Evolutionary conservation across 2,797 vertebrate genomes (phyloP), one percentile per base, ranked within the genome.

Genomic region (Ctenopoma multispine): DNA sequence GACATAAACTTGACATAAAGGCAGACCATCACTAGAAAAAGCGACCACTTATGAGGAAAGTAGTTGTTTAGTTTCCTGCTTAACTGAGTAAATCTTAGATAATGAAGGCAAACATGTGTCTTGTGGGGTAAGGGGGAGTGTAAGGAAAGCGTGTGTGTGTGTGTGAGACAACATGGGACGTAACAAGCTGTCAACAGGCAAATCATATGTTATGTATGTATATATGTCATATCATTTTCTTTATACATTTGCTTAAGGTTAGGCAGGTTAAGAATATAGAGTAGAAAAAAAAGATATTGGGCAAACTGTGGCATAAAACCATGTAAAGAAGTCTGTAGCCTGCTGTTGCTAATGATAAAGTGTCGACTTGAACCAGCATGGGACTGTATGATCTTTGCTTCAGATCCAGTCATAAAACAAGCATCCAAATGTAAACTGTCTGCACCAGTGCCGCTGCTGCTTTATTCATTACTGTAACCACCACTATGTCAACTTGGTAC

Each of bases 41-140:
- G 69, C 73, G 54, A 71, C 76, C 69, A 75, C 85, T 83, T 87
- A 82, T 58, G 67, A 79, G 72, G 40, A 79, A 68, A 82, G 79
- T 78, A 60, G 57, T 46, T 40, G 36, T 75, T 77, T 63, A 56
- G 66, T 83, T 84, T 85, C 77, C 79, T 48, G 67, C 77, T 75
- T 91, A 87, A 90, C 89, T 92, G 79, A 81, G 75, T 72, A 75
- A 34, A 81, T 80, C 74, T 73, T 49, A 77, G 82, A 88, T 86
- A 79, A 85, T 83, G 68, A 81, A 86, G 63, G 72, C 29, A 61
- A 85, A 66, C 79, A 78, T 65, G 60, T 83, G 85, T 77, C 69
- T 51, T 61, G 38, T 77, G 68, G 66, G 60, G 54, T 66, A 24
- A 11, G n/a, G n/a, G n/a, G n/a, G n/a, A n/a, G 12, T 34, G 63